Percentiles rank a stretch among this genome's conserved stretches.
These are phyloP conservation scores for Microctenopoma stevenorrisi DNA, from an alignment of 2,797 vertebrate species.

Conservation along the genomic window DNA sequence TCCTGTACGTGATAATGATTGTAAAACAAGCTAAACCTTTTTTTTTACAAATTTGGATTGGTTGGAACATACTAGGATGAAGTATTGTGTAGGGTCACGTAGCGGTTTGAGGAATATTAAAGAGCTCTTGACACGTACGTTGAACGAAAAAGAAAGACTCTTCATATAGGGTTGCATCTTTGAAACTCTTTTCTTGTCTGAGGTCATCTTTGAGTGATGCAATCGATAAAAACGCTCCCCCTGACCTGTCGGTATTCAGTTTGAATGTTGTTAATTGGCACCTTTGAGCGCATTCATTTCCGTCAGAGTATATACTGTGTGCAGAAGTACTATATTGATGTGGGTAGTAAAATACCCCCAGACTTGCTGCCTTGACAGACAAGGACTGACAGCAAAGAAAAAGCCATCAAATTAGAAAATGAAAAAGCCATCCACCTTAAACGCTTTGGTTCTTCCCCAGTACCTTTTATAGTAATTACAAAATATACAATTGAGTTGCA, in stretches of 20 bases:
- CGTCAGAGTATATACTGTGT: slow-evolving; percentile 45
- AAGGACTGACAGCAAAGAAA: slow-evolving; percentile 63
- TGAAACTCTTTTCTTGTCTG: slow-evolving; percentile 16
- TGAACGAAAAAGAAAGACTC: background rate
- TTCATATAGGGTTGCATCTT: background rate
- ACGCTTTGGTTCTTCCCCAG: slow-evolving; percentile 70
- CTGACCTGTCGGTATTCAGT: slow-evolving; percentile 51
- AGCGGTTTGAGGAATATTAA: background rate
- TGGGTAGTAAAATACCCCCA: slow-evolving; percentile 52
- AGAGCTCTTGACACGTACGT: slow-evolving; percentile 8
- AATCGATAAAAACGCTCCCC: slow-evolving; percentile 33
- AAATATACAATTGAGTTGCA: slow-evolving; percentile 73
- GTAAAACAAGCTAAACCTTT: too few species aligned
- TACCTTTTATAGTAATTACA: slow-evolving; percentile 83
- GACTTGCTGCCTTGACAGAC: slow-evolving; percentile 66
- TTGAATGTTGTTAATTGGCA: slow-evolving; percentile 65
- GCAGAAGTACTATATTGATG: slow-evolving; percentile 39
- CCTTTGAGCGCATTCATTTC: slow-evolving; percentile 54
- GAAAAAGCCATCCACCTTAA: slow-evolving; percentile 71
- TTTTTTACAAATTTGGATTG: too few species aligned
- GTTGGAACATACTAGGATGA: too few species aligned
- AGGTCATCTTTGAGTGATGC: slow-evolving; percentile 20
- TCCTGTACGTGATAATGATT: too few species aligned
- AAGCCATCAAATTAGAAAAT: slow-evolving; percentile 76
- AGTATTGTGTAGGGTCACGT: background rate